Percentiles rank a stretch among this genome's conserved stretches.
Conservation (phyloP, 2,888 invertebrate genomes). For the Pyrocoelia pectoralis region DNA sequence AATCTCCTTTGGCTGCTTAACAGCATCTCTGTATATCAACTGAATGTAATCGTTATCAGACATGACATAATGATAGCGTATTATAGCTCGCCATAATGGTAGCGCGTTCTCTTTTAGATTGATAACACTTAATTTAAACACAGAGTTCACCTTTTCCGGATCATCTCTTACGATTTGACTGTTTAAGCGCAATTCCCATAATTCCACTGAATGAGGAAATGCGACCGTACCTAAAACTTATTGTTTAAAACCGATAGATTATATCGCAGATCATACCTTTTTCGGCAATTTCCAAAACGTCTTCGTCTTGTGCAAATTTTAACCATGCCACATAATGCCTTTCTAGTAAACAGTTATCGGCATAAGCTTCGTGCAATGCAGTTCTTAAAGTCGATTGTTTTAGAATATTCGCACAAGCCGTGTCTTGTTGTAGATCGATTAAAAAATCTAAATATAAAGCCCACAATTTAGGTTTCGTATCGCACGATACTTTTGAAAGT, state of each 20-base stretch:
- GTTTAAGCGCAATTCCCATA: slow-evolving; percentile 64
- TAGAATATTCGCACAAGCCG: slow-evolving; percentile 59
- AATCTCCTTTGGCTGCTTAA: slow-evolving; percentile 63
- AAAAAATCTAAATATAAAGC: slow-evolving; percentile 64
- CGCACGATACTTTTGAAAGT: slow-evolving; percentile 38
- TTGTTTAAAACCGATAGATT: no score
- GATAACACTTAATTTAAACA: slow-evolving; percentile 52
- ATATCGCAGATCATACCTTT: no score
- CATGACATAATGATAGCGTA: slow-evolving; percentile 54
- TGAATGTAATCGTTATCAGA: slow-evolving; percentile 55
- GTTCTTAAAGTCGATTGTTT: slow-evolving; percentile 62
- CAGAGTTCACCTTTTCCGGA: slow-evolving; percentile 51
- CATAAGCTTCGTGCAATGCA: slow-evolving; percentile 56
- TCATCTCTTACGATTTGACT: slow-evolving; percentile 60
- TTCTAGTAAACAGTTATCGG: slow-evolving; percentile 46
- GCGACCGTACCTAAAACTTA: slow-evolving; percentile 56
- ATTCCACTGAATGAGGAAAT: slow-evolving; percentile 59
- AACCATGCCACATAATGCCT: slow-evolving; percentile 52
- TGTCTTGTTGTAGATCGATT: slow-evolving; percentile 63
- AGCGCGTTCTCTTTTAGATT: slow-evolving; percentile 57
- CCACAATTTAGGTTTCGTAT: slow-evolving; percentile 44
- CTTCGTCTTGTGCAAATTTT: slow-evolving; percentile 46
- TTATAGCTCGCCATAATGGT: slow-evolving; percentile 60
- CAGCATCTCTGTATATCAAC: slow-evolving; percentile 57
- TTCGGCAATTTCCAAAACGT: slow-evolving; percentile 43